These are phyloP conservation scores for Abrostola triplasia DNA, from an alignment of 2,888 invertebrate species.

Conservation along the genomic window DNA sequence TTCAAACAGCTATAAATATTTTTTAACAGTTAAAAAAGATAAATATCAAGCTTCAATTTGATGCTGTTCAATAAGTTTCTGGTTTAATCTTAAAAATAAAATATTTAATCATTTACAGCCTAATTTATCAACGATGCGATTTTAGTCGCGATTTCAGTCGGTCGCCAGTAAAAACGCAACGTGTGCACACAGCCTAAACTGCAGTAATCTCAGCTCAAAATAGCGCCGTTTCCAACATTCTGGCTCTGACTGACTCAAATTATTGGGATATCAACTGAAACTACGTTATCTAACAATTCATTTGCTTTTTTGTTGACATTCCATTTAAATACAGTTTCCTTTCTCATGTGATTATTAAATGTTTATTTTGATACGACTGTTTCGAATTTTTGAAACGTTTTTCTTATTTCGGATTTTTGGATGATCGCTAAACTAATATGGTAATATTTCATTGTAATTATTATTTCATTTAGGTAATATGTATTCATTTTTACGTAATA, in stretches of 20 bases:
- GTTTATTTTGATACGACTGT: conserved; percentile 26
- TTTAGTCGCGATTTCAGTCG: not conserved
- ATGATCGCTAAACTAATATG: not conserved
- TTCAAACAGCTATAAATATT: no score
- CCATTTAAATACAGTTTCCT: conserved; percentile 38
- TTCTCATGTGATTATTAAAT: conserved; percentile 46
- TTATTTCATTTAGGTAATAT: no score
- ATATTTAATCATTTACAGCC: no score
- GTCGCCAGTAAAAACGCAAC: conserved; percentile 18
- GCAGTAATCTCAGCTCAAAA: conserved; percentile 61
- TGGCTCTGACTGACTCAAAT: conserved; percentile 52
- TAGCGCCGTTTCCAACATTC: conserved; percentile 65
- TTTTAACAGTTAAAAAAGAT: no score
- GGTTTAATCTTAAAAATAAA: no score
- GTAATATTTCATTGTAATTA: no score
- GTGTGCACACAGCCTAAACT: conserved; percentile 44
- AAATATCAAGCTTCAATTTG: no score
- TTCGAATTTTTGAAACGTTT: conserved; percentile 15
- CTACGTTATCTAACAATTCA: conserved; percentile 53
- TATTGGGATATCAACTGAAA: conserved; percentile 61
- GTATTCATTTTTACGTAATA: no score
- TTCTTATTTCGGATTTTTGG: not conserved
- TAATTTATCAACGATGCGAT: not conserved
- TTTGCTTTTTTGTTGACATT: conserved; percentile 50
- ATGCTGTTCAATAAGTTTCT: no score